A percentile compares a stretch with the other conserved stretches of the same genome.
phyloP scores from a whole-genome alignment of 1,140 invertebrate species.

The Atta texana region DNA sequence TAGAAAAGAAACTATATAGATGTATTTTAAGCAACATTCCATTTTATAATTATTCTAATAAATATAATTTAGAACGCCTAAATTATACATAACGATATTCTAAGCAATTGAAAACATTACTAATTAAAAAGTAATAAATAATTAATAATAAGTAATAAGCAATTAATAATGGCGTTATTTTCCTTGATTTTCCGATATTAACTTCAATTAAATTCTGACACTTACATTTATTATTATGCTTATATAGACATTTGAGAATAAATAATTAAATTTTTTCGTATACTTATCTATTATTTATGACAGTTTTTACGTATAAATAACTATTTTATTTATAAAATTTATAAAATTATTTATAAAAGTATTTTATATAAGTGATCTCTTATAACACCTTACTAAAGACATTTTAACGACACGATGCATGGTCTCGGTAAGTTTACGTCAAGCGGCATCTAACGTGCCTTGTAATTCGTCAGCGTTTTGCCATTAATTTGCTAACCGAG shows the following conservation, averaged over 20 bases:
- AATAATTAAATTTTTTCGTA: not conserved
- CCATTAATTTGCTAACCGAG: conserved; percentile 56
- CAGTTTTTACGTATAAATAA: not conserved
- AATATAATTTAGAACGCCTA: not conserved
- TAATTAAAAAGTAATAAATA: not conserved
- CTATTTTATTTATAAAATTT: not conserved
- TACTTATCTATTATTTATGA: not conserved
- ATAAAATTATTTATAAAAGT: not conserved
- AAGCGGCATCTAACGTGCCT: conserved; percentile 24
- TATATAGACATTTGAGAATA: not conserved
- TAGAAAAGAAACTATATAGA: not conserved
- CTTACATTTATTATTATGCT: not conserved
- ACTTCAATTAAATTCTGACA: not conserved
- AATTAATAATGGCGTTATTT: not conserved
- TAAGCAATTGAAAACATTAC: not conserved
- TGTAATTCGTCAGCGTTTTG: conserved; percentile 58
- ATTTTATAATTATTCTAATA: not conserved
- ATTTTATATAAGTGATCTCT: not conserved
- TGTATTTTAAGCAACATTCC: not conserved
- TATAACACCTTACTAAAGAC: not conserved
- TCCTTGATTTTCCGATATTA: not conserved
- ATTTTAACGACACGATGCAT: conserved; percentile 21
- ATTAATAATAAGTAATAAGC: not conserved
- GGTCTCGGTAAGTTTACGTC: conserved; percentile 18
- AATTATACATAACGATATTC: not conserved